Base-by-base conservation (phyloP, 2,797 vertebrate genomes). In the Hemibagrus guttatus region DNA sequence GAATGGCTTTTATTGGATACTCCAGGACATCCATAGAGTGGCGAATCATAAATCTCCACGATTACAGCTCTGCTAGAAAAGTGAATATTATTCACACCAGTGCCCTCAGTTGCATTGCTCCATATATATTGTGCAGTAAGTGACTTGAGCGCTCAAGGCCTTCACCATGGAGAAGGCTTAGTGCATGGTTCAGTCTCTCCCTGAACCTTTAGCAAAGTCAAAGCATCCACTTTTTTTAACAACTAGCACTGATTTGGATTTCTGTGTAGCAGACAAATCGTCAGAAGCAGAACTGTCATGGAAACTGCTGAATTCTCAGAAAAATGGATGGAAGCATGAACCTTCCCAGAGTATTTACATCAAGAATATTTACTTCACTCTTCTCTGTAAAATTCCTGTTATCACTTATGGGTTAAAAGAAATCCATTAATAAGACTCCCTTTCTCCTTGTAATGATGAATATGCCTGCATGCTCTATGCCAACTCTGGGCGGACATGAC, bases 401-500 rank as follows among this genome's bases (percentile, higher is more conserved):
- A 91, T 91, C 92, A 93, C 87, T 87, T 86, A 89, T 80, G 92
- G 83, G 92, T 90, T 92, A 94, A 93, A 94, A 52, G 52, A 75
- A 13, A 94, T 95, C 93, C 46, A 68, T 82, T 68, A 68, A 86
- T 86, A 71, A 78, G 90, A 86, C 79, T 90, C 59, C 58, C 90
- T 91, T 88, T 87, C 81, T 90, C 91, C 93, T 95, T 93, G 93
- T 95, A 94, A 94, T 94, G 95, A 96, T 95, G 93, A 94, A 96
- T 96, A 92, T 94, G 90, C 93, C 92, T 86, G 91, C 94, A 91
- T 92, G 93, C 91, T 92, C 93, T 91, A 92, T 93, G 95, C 94
- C 94, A 93, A 92, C 93, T 93, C 91, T 89, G 92, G 93, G 93
- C 94, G 91, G 94, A 95, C 95, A 94, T 94, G 94, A 95, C 94